Percentiles rank a stretch among this genome's conserved stretches.
These are phyloP conservation scores for Triplophysa dalaica DNA, from an alignment of 2,113 vertebrate genomes.

Conservation along the genomic window DNA sequence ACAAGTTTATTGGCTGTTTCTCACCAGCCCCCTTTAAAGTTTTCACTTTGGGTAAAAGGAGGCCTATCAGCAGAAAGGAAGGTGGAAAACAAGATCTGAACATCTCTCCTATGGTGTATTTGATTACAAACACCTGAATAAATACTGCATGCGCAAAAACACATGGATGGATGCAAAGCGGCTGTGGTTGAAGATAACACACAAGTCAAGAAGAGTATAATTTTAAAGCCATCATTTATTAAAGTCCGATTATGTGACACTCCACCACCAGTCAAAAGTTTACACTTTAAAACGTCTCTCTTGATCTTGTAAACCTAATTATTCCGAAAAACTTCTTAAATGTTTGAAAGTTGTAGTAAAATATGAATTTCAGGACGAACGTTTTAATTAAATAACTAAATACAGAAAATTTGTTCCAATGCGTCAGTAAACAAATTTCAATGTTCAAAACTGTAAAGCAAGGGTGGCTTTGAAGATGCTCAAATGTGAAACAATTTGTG, in stretches of 20 bases:
- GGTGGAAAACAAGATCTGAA: not conserved
- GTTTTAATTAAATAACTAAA: too few species aligned
- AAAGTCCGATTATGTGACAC: not conserved
- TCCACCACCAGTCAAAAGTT: too few species aligned
- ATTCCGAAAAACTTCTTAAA: too few species aligned
- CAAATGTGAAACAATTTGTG: too few species aligned
- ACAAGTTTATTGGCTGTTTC: constrained; percentile 7
- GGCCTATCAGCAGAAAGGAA: constrained; percentile 16
- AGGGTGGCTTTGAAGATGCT: not conserved
- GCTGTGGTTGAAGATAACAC: constrained; percentile 1
- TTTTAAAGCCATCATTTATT: constrained; percentile 16
- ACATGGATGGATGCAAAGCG: not conserved
- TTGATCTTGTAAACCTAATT: too few species aligned
- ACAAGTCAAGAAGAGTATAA: not conserved
- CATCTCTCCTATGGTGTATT: not conserved
- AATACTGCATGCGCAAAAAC: not conserved
- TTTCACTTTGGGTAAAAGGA: constrained; percentile 18
- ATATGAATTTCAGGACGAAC: too few species aligned
- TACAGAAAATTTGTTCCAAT: too few species aligned
- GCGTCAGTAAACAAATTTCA: too few species aligned
- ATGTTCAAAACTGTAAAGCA: too few species aligned
- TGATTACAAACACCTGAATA: constrained; percentile 16
- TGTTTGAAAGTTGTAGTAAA: too few species aligned
- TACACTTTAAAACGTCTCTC: too few species aligned
- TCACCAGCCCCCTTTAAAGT: constrained; percentile 1